Evolutionary conservation across 2,113 vertebrate species (phyloP), one percentile per base, ranked within the genome.

Genomic region (Pedionomus torquatus): DNA sequence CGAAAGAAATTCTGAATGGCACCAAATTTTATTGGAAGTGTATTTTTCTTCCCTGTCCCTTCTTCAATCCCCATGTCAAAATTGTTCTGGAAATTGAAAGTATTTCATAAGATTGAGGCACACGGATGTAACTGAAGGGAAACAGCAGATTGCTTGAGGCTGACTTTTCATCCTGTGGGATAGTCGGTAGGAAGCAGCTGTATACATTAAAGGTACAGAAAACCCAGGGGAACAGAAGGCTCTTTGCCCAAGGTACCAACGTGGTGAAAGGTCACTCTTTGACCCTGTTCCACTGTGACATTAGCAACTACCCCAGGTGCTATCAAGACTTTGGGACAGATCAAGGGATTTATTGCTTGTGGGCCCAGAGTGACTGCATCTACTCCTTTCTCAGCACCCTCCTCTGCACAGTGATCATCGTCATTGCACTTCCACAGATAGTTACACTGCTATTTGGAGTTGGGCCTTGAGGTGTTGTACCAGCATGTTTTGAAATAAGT

Each of bases 241-340:
- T 14, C 17, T 0, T 0, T 39, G 69, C 3, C 49, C 1, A 1
- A 35, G 37, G 16, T 57, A 31, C 52, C 28, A 54, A 54, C 17
- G 26, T 52, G 13, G 26, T 26, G 8, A 52, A 28, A 52, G 26
- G 26, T 31, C 15, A 48, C 20, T 16, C 21, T 87, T 77, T 91
- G 64, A 24, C 41, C 19, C 23, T 82, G 30, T 41, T 78, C 10
- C 3, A 5, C 17, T 1, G 1, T 79, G 65, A 63, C 41, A 88
- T 74, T 2, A 61, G 18, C 20, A 31, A 30, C 28, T n/a, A 15
- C 10, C 1, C 2, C 11, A 71, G 41, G 44, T 72, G 43, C 18
- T 80, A 11, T 64, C 35, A 74, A 21, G 43, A 43, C 46, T 74
- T 41, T 31, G 21, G n/a, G 17, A 16, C 31, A 74, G 35, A 64